phyloP scores from a whole-genome alignment of 1,140 invertebrate genomes.

The Notospermus geniculatus region DNA sequence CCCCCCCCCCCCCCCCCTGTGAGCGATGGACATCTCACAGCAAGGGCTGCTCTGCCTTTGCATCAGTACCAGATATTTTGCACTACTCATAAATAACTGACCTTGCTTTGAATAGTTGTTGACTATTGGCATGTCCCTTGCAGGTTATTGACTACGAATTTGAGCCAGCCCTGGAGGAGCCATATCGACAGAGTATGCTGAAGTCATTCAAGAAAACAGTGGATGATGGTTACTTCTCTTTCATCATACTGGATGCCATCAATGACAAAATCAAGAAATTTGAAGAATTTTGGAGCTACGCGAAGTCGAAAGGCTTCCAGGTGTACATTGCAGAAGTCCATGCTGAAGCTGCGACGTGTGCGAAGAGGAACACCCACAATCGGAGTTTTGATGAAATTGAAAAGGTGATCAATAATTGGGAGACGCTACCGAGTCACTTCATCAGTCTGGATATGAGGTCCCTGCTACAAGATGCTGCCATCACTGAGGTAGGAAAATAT shows the following conservation, averaged over 20 bases:
- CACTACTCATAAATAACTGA: no score
- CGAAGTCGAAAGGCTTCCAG: constrained; percentile 85
- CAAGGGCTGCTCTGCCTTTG: neutral
- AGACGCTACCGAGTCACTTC: constrained; percentile 70
- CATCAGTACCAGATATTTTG: no score
- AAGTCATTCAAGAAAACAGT: constrained; percentile 92
- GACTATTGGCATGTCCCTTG: constrained; percentile 12
- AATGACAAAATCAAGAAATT: constrained; percentile 71
- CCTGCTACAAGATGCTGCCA: constrained; percentile 75
- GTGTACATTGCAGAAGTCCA: constrained; percentile 87
- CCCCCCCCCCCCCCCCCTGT: no score
- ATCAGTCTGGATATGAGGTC: constrained; percentile 72
- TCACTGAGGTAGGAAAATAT: constrained; percentile 64
- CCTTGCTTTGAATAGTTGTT: no score
- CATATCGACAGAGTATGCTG: constrained; percentile 76
- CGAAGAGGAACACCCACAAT: constrained; percentile 81
- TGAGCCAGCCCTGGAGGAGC: constrained; percentile 78
- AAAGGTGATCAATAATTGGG: constrained; percentile 73
- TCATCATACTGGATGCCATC: constrained; percentile 84
- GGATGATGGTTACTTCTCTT: constrained; percentile 86
- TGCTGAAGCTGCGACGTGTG: constrained; percentile 71
- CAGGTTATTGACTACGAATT: constrained; percentile 89
- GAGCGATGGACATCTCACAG: no score
- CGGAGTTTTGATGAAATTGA: constrained; percentile 76
- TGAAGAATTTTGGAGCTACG: constrained; percentile 84